Conservation (phyloP, 1,140 invertebrate genomes). For the Heliconius melpomene region DNA sequence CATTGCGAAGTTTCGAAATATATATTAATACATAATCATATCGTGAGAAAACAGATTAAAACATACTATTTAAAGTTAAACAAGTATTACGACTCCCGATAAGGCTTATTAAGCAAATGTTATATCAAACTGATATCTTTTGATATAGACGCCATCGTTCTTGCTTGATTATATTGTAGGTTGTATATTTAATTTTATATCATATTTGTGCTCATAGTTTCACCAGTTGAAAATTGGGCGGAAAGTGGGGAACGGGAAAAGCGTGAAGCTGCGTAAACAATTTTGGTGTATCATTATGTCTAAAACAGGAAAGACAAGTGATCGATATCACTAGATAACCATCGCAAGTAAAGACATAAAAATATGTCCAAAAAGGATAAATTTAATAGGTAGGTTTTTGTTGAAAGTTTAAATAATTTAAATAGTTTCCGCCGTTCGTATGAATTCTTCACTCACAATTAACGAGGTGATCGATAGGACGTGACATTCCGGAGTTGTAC, state of each 20-base stretch:
- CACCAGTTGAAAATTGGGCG: no score
- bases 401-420: neutral
- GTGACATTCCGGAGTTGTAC: neutral
- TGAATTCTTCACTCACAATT: neutral
- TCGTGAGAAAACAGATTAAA: slow-evolving; percentile 5
- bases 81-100: slow-evolving; percentile 1
- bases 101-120: slow-evolving; percentile 9
- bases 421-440: neutral
- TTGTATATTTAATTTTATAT: neutral
- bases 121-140: neutral
- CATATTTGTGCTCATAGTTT: no score
- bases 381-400: neutral
- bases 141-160: neutral
- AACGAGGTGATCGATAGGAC: neutral
- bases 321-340: neutral
- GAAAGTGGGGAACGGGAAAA: neutral
- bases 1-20: neutral
- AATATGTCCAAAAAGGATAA: neutral
- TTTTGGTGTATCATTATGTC: neutral
- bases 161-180: neutral
- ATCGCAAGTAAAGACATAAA: neutral
- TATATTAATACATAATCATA: neutral
- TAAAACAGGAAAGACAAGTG: neutral
- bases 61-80: neutral
- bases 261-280: no score